Conservation (phyloP, 53 echinoderm and acorn worm genomes). For the Antedon mediterranea region DNA sequence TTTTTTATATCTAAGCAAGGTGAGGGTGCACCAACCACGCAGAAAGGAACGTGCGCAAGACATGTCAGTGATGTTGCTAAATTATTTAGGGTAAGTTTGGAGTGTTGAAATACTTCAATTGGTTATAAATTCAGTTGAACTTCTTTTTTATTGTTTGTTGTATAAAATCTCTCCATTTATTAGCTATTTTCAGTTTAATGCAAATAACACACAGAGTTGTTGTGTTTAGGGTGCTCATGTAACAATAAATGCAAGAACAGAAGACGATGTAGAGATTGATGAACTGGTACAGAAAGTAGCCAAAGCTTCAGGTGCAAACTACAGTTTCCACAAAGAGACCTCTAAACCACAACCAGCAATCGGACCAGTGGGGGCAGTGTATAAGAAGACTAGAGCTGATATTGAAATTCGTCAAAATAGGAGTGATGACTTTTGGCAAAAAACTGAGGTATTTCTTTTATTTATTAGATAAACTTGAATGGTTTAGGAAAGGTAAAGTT, state of each 20-base stretch:
- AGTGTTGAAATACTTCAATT: too few species aligned
- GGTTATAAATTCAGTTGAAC: too few species aligned
- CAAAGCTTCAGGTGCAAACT: conserved; percentile 88
- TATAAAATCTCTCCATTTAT: too few species aligned
- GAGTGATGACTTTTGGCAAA: conserved; percentile 78
- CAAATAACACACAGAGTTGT: too few species aligned
- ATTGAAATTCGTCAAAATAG: conserved; percentile 66
- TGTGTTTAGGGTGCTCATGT: conserved; percentile 73
- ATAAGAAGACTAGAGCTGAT: conserved; percentile 69
- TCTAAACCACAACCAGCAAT: conserved; percentile 24
- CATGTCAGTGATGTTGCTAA: conserved; percentile 85
- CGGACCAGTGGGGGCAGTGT: conserved; percentile 67
- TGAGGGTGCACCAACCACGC: conserved; percentile 56
- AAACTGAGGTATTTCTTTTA: conserved; percentile 34
- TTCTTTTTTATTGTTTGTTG: too few species aligned
- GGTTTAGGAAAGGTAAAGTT: conserved; percentile 35
- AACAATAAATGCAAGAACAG: conserved; percentile 76
- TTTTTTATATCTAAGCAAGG: conserved; percentile 39
- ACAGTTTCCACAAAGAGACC: conserved; percentile 91
- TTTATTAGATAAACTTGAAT: neutral
- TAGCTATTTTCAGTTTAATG: neutral
- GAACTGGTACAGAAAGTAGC: conserved; percentile 55
- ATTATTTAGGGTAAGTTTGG: conserved; percentile 57
- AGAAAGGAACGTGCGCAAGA: conserved; percentile 75
- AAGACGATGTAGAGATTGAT: conserved; percentile 72